Percentiles rank a stretch among this genome's conserved stretches.
Conservation (phyloP, 2,113 vertebrate species). For the Chroicocephalus ridibundus region DNA sequence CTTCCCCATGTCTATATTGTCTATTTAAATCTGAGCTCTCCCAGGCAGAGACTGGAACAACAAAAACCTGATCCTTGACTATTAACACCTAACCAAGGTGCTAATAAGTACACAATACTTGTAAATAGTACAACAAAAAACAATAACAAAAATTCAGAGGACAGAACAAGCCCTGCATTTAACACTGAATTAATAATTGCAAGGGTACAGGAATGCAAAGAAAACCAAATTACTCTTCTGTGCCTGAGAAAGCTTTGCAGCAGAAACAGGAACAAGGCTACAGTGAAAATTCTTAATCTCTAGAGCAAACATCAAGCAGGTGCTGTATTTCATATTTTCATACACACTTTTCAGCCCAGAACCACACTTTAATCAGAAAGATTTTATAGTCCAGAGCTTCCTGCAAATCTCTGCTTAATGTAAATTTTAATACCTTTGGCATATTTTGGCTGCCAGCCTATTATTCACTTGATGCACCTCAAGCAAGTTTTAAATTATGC, state of each 20-base stretch:
- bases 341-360: not conserved
- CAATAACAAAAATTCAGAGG: not conserved
- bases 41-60: not conserved
- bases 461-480: not conserved
- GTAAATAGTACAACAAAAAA: not conserved
- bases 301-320: slow-evolving; percentile 5
- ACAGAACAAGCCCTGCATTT: not conserved
- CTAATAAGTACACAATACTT: not conserved
- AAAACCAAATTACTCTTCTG: not conserved
- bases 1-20: not conserved
- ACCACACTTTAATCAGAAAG: slow-evolving; percentile 40
- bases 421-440: slow-evolving; percentile 33
- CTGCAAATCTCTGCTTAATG: slow-evolving; percentile 41
- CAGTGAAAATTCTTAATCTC: slow-evolving; percentile 19
- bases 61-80: not conserved
- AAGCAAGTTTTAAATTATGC: slow-evolving; percentile 37
- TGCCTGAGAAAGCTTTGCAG: not conserved
- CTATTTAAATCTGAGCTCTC: not conserved
- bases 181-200: not conserved
- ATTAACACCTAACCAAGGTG: not conserved
- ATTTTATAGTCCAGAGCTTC: slow-evolving; percentile 53
- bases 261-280: not conserved
- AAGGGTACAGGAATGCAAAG: not conserved
- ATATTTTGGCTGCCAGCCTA: slow-evolving; percentile 40
- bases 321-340: slow-evolving; percentile 34